phyloP scores from a whole-genome alignment of 1,140 invertebrate genomes.

The Calephelis virginiensis region DNA sequence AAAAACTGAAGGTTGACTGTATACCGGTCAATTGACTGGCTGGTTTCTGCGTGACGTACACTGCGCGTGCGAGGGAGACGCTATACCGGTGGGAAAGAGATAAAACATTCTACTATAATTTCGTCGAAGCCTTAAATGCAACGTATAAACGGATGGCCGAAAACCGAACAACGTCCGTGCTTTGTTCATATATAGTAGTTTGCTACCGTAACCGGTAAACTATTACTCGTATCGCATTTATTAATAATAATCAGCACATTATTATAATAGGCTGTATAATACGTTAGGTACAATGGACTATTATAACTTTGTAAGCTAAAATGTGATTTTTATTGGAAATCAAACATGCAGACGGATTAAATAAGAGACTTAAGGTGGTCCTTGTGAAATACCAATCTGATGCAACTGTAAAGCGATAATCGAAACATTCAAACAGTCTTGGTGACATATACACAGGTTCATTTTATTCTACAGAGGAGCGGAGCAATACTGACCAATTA shows the following conservation, averaged over 20 bases:
- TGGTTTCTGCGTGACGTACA: constrained; percentile 73
- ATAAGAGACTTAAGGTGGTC: too few relatives aligned
- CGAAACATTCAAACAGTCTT: too few relatives aligned
- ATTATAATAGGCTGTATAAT: constrained; percentile 9
- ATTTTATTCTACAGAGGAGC: too few relatives aligned
- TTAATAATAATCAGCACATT: constrained; percentile 18
- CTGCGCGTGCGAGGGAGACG: constrained; percentile 48
- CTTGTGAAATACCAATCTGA: neutral
- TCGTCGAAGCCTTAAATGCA: constrained; percentile 69
- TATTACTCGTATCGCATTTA: constrained; percentile 45
- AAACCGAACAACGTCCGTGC: constrained; percentile 69
- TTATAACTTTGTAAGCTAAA: neutral
- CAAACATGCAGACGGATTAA: too few relatives aligned
- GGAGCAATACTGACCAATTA: too few relatives aligned
- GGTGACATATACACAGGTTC: too few relatives aligned
- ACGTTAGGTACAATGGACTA: neutral
- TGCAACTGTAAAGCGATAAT: too few relatives aligned
- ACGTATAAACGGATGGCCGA: constrained; percentile 67
- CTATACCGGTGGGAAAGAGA: constrained; percentile 39
- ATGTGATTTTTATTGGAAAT: neutral
- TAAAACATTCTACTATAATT: constrained; percentile 56
- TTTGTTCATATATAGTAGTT: constrained; percentile 64
- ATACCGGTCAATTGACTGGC: constrained; percentile 77
- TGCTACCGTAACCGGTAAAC: constrained; percentile 52
- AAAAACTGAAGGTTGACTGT: constrained; percentile 77